phyloP scores from a whole-genome alignment of 2,113 vertebrate species.

The Alethe diademata region DNA sequence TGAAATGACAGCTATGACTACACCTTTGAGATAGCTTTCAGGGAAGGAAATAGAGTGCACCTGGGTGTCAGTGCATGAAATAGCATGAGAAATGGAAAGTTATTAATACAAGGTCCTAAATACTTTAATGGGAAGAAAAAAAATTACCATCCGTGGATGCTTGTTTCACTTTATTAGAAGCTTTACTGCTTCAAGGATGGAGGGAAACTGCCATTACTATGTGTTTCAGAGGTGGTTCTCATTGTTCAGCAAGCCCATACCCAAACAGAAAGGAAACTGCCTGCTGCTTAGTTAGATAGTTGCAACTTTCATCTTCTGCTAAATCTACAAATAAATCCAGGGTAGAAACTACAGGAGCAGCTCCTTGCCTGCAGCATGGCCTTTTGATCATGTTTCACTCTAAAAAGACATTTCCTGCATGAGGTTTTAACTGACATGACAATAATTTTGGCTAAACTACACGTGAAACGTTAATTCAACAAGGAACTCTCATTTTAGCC shows the following conservation, averaged over 20 bases:
- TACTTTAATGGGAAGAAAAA: conserved; percentile 47
- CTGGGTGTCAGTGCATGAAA: conserved; percentile 46
- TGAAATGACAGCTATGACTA: conserved; percentile 45
- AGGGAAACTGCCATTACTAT: not conserved
- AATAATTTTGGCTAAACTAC: not conserved
- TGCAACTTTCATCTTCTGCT: not conserved
- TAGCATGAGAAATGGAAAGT: conserved; percentile 3
- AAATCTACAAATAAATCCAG: not conserved
- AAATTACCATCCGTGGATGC: not conserved
- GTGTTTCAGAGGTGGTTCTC: not conserved
- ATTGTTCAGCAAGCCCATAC: not conserved
- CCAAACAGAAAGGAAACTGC: not conserved
- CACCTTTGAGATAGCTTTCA: conserved; percentile 52
- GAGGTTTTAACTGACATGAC: not conserved
- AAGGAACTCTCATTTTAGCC: not conserved
- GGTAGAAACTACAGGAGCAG: not conserved
- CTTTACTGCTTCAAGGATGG: conserved; percentile 4
- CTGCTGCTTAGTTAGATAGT: not conserved
- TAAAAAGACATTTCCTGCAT: not conserved
- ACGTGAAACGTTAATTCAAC: not conserved
- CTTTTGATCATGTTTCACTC: conserved; percentile 15
- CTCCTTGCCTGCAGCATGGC: not conserved
- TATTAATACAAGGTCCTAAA: conserved; percentile 52
- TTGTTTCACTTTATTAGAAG: conserved; percentile 24
- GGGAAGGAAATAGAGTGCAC: conserved; percentile 50